Percentiles rank a stretch among this genome's conserved stretches.
These are phyloP conservation scores for Drosophila leonis DNA, from an alignment of 2,888 invertebrate genomes.

Conservation along the genomic window DNA sequence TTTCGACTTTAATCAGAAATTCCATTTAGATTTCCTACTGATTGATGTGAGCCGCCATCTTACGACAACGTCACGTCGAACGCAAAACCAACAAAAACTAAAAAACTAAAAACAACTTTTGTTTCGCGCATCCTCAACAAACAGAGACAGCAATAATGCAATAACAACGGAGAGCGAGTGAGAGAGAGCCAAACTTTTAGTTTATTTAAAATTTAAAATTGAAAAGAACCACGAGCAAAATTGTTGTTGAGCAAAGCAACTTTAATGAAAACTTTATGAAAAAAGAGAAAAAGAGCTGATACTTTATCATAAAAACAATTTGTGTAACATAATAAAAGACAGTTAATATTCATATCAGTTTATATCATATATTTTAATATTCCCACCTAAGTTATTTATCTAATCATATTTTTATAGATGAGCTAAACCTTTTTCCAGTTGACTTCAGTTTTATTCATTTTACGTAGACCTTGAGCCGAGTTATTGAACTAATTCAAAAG, in stretches of 20 bases:
- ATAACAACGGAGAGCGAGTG: neutral
- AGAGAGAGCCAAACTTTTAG: neutral
- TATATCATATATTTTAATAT: neutral
- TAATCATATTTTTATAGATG: neutral
- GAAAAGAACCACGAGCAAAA: neutral
- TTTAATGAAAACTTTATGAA: slow-evolving; percentile 7
- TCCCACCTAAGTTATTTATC: neutral
- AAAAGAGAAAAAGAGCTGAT: no score
- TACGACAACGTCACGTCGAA: slow-evolving; percentile 59
- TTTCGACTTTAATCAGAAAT: slow-evolving; percentile 85
- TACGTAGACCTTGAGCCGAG: neutral
- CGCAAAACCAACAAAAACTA: slow-evolving; percentile 35
- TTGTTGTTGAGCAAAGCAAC: neutral
- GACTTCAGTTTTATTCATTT: neutral
- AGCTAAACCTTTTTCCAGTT: neutral
- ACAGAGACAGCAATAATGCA: neutral
- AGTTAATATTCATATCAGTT: neutral
- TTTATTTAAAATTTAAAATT: slow-evolving; percentile 15
- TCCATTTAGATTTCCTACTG: slow-evolving; percentile 83
- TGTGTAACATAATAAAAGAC: no score
- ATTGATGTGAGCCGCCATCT: slow-evolving; percentile 82
- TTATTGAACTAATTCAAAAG: neutral
- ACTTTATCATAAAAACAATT: no score
- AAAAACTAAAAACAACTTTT: slow-evolving; percentile 34
- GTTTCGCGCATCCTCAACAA: slow-evolving; percentile 27